Base-by-base conservation (phyloP, 2,888 invertebrate genomes). In the Stramonita haemastoma region DNA sequence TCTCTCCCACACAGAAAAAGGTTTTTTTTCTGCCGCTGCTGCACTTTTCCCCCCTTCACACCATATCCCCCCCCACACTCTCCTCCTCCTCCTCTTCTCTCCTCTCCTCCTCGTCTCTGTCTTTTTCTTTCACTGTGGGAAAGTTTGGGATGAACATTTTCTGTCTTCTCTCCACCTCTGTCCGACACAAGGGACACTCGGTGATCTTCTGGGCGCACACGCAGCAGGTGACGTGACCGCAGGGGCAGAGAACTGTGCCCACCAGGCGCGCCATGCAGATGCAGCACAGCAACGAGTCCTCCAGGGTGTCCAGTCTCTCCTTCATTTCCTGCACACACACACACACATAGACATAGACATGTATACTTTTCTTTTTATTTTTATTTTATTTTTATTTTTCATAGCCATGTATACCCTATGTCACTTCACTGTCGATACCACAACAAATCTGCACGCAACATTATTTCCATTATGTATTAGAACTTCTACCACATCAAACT, bases 171-270 rank as follows among this genome's bases (percentile, higher is more conserved):
- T 97, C 97, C 91, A 98, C 97, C 94, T 97, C 97, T 11, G 97
- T 97, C 34, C 98, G 97, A 95, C 98, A 98, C 60, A 98, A 96
- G 0, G 98, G 98, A 95, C 98, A 98, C 90, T 97, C 97, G 90
- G 97, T 97, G 95, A 98, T 97, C 94, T 97, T 97, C 4, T 97
- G 97, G 4, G 98, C 98, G 95, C 98, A 98, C 36, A 97, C 96
- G 96, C 98, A 98, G 94, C 98, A 98, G 87, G 98, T 97, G 88
- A 98, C 97, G 96, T 98, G 98, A n/a, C 98, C 97, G 95, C 98
- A 98, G 1, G 98, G 98, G 96, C 98, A 97, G 96, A 98, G 97
- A 93, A 98, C 97, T 70, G 98, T 97, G 96, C 98, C 97, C 95
- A 98, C 97, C 90, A 97, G 97, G 88, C 97, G 97, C 96, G 98